Base-by-base conservation (phyloP, 1,140 invertebrate species). In the Anadara kagoshimensis region DNA sequence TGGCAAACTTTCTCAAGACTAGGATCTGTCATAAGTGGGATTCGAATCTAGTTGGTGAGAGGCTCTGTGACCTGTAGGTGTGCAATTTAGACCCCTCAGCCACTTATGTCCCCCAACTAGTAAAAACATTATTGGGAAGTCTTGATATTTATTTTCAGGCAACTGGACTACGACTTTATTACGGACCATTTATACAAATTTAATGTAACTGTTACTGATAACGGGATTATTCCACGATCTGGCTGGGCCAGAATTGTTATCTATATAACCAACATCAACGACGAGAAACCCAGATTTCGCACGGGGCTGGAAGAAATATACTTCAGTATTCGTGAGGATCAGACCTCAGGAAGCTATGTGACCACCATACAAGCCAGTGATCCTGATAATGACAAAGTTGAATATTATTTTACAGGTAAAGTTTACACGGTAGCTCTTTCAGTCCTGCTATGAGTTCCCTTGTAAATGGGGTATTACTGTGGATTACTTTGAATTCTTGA, bases 341-440 rank as follows among this genome's bases (percentile, higher is more conserved):
- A 96, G 0, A 94, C 94, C 0, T 89, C 97, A 16, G 96, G 96
- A 0, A 96, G 95, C 0, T 97, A 97, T 0, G 96, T 99, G 0
- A 90, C 98, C 0, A 94, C 97, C 0, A 94, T 99, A 0, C 94
- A 94, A 20, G 97, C 97, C 0, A 94, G 94, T 0, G 97, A 99
- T 87, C 95, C 94, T 45, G 97, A 99, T 89, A 96, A 85, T 0
- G 87, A 88, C 76, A 79, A 76, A 18, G 77, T 88, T 12, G 78
- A 76, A 29, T 87, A 84, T 65, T 85, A 76, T 53, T 87, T 88
- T 69, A 69, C 78, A 54, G 74, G 83, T 86, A 69, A 75, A 49
- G 7, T 36, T 36, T 36, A 36, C 29, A 36, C 2, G 29, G 7
- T 7, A 36, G 2, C 7, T 36, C 29, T 36, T 36, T 36, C 29